Conservation (phyloP, 2,113 vertebrate species). For the Deroptyus accipitrinus region DNA sequence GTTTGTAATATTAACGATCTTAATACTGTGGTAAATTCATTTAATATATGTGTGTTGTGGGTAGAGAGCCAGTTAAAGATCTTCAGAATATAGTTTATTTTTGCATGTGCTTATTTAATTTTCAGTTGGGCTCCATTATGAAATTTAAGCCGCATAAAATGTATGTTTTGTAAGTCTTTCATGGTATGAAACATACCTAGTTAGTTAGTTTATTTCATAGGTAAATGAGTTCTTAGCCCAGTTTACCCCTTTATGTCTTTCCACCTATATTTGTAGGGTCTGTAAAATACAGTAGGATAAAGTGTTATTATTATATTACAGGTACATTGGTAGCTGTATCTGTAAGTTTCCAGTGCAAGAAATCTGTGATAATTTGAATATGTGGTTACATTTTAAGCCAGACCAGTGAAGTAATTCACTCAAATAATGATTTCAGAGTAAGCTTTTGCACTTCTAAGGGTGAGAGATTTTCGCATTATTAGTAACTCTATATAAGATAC, state of each 20-base stretch:
- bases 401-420: neutral
- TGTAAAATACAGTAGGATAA: neutral
- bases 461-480: neutral
- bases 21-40: neutral
- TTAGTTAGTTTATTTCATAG: neutral
- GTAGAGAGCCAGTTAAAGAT: neutral
- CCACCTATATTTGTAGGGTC: neutral
- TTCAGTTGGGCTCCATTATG: neutral
- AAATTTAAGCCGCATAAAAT: neutral
- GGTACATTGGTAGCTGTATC: neutral
- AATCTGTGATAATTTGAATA: neutral
- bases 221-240: neutral
- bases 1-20: neutral
- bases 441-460: neutral
- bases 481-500: neutral
- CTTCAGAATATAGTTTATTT: neutral
- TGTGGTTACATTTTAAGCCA: neutral
- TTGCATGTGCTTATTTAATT: neutral
- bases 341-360: neutral
- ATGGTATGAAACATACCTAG: neutral
- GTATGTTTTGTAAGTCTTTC: neutral
- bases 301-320: neutral
- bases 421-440: neutral
- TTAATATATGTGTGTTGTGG: neutral
- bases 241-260: neutral